These are phyloP conservation scores for Chironomus tepperi DNA, from an alignment of 1,140 invertebrate genomes.

Conservation along the genomic window DNA sequence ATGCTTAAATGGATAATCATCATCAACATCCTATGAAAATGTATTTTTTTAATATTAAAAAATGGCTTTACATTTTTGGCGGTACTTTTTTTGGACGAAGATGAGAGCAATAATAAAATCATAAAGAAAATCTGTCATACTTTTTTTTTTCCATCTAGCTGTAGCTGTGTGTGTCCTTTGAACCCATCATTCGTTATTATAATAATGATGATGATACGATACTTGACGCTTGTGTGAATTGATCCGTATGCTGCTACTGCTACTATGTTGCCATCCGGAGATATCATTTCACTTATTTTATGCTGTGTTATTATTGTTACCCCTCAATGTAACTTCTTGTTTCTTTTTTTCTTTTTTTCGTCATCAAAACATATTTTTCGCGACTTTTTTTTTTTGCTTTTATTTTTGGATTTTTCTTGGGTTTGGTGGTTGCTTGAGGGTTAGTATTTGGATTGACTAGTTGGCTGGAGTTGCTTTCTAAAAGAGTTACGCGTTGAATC, in stretches of 20 bases:
- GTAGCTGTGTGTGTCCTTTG: constrained; percentile 11
- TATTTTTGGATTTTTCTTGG: too few relatives aligned
- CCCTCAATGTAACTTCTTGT: too few relatives aligned
- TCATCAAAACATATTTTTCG: too few relatives aligned
- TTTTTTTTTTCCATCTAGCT: background rate
- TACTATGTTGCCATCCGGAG: background rate
- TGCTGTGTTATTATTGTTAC: too few relatives aligned
- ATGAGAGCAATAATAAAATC: background rate
- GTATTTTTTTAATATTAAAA: constrained; percentile 13
- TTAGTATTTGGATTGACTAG: too few relatives aligned
- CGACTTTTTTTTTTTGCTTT: too few relatives aligned
- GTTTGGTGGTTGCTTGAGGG: too few relatives aligned
- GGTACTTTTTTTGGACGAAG: background rate
- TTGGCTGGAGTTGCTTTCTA: too few relatives aligned
- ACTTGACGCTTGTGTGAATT: constrained; percentile 15
- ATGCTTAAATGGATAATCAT: constrained; percentile 18
- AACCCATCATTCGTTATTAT: constrained; percentile 6
- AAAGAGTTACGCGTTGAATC: too few relatives aligned
- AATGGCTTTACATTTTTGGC: background rate
- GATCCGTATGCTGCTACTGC: background rate
- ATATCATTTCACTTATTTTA: too few relatives aligned
- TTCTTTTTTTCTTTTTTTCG: background rate
- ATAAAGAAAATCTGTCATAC: constrained; percentile 23
- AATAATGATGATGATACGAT: constrained; percentile 17
- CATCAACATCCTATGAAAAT: background rate